phyloP scores from a whole-genome alignment of 2,797 vertebrate species.

The Leptodactylus fallax region DNA sequence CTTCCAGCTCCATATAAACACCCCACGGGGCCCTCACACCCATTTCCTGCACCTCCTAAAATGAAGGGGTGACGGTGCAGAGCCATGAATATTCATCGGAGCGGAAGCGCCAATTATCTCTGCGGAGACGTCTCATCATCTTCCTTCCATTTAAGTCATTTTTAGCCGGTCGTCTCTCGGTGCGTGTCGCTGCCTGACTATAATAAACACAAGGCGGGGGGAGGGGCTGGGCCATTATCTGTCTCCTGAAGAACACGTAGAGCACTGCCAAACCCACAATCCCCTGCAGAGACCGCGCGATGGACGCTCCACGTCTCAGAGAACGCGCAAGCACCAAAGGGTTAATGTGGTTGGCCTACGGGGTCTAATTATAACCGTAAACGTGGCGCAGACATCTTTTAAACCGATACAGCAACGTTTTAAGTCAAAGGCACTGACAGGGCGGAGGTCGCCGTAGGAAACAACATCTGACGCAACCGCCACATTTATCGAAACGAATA shows the following conservation, averaged over 20 bases:
- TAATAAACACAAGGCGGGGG: constrained; percentile 19
- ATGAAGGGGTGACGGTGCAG: not conserved
- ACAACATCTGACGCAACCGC: no score
- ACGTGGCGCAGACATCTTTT: not conserved
- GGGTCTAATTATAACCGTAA: not conserved
- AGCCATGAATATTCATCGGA: not conserved
- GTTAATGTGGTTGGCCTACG: not conserved
- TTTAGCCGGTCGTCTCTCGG: not conserved
- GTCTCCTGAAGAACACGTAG: not conserved
- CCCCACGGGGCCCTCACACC: not conserved
- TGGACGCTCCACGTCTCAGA: no score
- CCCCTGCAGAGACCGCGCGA: no score
- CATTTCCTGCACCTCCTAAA: constrained; percentile 4
- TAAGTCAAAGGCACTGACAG: no score
- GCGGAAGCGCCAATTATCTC: not conserved
- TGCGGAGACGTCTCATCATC: not conserved
- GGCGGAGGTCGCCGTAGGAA: no score
- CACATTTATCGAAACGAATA: no score
- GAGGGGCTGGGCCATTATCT: constrained; percentile 21
- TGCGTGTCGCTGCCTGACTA: constrained; percentile 30
- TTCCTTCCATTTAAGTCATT: constrained; percentile 18
- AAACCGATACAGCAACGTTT: no score
- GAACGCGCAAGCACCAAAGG: not conserved
- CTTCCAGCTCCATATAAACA: no score
- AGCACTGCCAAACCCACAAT: constrained; percentile 22